Conservation (phyloP, 2,888 invertebrate species). For the Dascillus cervinus region DNA sequence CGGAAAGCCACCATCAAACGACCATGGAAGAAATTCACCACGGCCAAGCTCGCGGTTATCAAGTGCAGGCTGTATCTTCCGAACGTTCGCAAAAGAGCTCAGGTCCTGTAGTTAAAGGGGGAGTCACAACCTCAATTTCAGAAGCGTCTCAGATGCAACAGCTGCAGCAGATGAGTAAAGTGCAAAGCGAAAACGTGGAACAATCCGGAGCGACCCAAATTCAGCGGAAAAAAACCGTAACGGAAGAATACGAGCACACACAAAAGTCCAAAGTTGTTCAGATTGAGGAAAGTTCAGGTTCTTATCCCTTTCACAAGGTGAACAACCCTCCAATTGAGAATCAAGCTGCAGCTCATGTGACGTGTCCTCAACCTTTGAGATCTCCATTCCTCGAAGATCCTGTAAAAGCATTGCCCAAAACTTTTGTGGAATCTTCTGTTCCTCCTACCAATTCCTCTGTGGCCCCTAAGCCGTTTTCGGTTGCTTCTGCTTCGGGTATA, state of each 20-base stretch:
- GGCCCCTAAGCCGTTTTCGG: no score
- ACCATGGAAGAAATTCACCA: slow-evolving; percentile 3
- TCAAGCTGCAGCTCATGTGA: slow-evolving; percentile 31
- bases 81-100: neutral
- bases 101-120: neutral
- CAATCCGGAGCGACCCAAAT: slow-evolving; percentile 44
- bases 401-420: neutral
- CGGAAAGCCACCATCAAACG: neutral
- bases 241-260: slow-evolving; percentile 59
- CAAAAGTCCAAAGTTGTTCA: slow-evolving; percentile 59
- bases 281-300: slow-evolving; percentile 42
- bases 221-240: slow-evolving; percentile 55
- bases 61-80: neutral
- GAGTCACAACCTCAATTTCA: neutral
- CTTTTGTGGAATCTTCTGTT: slow-evolving; percentile 2
- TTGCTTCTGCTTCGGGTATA: slow-evolving; percentile 3
- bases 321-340: slow-evolving; percentile 25
- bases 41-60: slow-evolving; percentile 3
- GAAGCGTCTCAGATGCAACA: neutral
- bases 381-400: slow-evolving; percentile 25
- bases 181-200: neutral
- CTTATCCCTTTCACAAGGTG: slow-evolving; percentile 27
- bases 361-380: slow-evolving; percentile 33
- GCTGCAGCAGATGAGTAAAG: neutral
- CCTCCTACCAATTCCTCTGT: slow-evolving; percentile 5